Evolutionary conservation across 1,140 invertebrate species (phyloP).

Genomic region (Aphelenchoides fujianensis): DNA sequence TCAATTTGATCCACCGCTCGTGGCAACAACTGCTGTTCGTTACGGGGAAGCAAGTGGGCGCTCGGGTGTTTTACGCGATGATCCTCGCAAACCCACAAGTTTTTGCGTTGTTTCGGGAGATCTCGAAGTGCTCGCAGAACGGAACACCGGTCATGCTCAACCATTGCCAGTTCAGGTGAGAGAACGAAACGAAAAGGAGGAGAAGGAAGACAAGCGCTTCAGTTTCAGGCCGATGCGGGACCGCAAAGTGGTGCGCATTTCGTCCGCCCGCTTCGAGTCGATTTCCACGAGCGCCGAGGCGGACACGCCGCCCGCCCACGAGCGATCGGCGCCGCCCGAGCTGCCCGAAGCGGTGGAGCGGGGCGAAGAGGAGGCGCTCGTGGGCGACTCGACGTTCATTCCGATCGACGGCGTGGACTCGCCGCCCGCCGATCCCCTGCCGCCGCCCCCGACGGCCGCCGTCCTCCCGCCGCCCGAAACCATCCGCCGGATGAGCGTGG

Average conservation of each 20-base stretch:
- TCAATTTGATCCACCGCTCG: conserved; percentile 29
- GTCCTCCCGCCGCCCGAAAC: background rate
- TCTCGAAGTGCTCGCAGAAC: conserved; percentile 17
- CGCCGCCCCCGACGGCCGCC: background rate
- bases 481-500: conserved; percentile 18
- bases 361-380: background rate
- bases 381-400: background rate
- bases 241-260: conserved; percentile 2
- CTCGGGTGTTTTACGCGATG: conserved; percentile 41
- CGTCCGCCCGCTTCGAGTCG: background rate
- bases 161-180: conserved; percentile 2
- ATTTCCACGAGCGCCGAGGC: background rate
- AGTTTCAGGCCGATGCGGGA: background rate
- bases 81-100: conserved; percentile 34
- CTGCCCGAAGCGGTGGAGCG: background rate
- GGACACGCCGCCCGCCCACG: background rate
- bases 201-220: background rate
- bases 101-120: conserved; percentile 30
- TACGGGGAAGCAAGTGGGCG: conserved; percentile 32
- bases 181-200: no score
- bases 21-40: conserved; percentile 30
- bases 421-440: background rate
- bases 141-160: background rate
- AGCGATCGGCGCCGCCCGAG: background rate
- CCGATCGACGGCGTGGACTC: background rate